Conservation (phyloP, 2,797 vertebrate genomes). For the Pogoniulus pusillus region DNA sequence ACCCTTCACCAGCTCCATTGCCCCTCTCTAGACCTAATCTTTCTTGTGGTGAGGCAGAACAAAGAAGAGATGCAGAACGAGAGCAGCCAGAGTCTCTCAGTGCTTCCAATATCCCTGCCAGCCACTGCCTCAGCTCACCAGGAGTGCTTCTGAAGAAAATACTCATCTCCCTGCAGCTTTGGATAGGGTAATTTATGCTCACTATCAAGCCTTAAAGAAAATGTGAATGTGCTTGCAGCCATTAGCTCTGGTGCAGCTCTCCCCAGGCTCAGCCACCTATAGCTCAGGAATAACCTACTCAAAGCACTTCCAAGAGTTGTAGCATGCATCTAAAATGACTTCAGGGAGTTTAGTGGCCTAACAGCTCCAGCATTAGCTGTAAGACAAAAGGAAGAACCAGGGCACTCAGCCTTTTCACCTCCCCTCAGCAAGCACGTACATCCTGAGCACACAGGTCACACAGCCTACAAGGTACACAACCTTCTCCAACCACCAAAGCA, state of each 20-base stretch:
- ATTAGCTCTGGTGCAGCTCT: neutral
- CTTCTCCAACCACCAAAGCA: neutral
- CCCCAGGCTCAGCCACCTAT: neutral
- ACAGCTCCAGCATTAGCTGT: neutral
- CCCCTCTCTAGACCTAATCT: too few species aligned
- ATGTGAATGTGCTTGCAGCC: constrained; percentile 4
- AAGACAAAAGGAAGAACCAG: neutral
- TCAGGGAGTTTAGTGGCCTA: neutral
- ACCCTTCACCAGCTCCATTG: too few species aligned
- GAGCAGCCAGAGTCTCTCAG: neutral
- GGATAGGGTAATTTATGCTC: neutral
- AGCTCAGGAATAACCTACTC: neutral
- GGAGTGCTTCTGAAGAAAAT: neutral
- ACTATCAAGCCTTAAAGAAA: neutral
- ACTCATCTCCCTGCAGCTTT: neutral
- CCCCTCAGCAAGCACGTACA: neutral
- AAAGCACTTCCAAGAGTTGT: neutral
- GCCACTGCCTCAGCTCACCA: neutral
- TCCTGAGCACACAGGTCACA: fast-evolving
- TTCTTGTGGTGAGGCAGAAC: too few species aligned
- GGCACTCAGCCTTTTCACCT: neutral
- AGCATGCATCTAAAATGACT: fast-evolving
- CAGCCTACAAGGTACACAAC: neutral
- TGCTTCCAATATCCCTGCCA: neutral
- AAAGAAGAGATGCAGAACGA: too few species aligned